Conservation (phyloP, 2,113 vertebrate species). For the Hippocampus barbouri region DNA sequence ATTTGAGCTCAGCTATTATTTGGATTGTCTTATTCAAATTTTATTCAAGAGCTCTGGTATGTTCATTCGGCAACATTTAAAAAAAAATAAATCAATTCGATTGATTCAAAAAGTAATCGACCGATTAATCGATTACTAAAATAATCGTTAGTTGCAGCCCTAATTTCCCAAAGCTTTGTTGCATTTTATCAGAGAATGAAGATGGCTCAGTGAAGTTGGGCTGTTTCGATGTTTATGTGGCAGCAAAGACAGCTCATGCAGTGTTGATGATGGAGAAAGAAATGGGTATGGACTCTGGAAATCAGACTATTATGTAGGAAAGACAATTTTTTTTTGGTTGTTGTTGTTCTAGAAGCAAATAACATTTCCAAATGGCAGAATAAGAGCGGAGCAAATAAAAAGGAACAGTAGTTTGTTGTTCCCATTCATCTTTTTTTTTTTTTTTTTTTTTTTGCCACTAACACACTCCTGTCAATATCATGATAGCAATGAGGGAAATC, state of each 20-base stretch:
- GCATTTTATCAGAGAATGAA: slow-evolving; percentile 56
- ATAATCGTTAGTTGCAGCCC: background rate
- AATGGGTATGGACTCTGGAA: slow-evolving; percentile 59
- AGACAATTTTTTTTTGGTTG: slow-evolving; percentile 7
- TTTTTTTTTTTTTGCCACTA: background rate
- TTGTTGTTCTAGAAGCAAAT: slow-evolving; percentile 11
- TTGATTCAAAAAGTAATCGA: no score
- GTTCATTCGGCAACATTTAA: no score
- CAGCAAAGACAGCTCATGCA: slow-evolving; percentile 59
- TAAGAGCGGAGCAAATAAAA: slow-evolving; percentile 1
- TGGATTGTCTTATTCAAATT: no score
- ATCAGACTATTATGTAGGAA: slow-evolving; percentile 36
- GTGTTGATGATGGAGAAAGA: slow-evolving; percentile 64
- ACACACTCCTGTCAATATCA: background rate
- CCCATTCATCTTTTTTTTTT: background rate
- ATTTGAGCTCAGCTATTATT: no score
- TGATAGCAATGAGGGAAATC: slow-evolving; percentile 1
- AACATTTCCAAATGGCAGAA: slow-evolving; percentile 7
- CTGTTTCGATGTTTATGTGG: slow-evolving; percentile 61
- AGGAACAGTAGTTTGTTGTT: background rate
- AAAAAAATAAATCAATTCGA: no score
- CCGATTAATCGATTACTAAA: no score
- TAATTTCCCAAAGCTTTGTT: slow-evolving; percentile 53
- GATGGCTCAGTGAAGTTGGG: slow-evolving; percentile 51
- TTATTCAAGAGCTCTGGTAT: no score